These are phyloP conservation scores for Idris sp. DNA, from an alignment of 1,140 invertebrate species.

Conservation along the genomic window DNA sequence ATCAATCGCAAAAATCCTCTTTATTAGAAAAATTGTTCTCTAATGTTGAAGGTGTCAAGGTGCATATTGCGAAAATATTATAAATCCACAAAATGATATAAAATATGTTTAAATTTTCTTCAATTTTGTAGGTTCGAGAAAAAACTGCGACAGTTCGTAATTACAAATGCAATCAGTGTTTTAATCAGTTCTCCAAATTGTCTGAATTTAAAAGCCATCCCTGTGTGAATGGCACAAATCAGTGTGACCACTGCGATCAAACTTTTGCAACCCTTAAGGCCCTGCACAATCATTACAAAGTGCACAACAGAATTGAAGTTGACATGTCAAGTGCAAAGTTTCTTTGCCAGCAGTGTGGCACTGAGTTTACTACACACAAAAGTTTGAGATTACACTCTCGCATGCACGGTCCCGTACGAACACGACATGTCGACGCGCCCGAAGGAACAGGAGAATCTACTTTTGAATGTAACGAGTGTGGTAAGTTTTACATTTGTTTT, in stretches of 20 bases:
- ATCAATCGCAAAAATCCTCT: constrained; percentile 65
- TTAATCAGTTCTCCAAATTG: constrained; percentile 71
- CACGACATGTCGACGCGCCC: constrained; percentile 79
- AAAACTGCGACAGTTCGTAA: constrained; percentile 64
- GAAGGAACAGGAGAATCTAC: constrained; percentile 72
- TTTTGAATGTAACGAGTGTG: constrained; percentile 74
- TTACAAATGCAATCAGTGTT: constrained; percentile 74
- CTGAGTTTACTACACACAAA: constrained; percentile 83
- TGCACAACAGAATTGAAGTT: constrained; percentile 67
- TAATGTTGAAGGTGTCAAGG: constrained; percentile 74
- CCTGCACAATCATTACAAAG: constrained; percentile 70
- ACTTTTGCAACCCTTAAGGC: constrained; percentile 73
- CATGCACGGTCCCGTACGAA: constrained; percentile 84
- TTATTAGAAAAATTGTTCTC: constrained; percentile 78
- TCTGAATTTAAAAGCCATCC: constrained; percentile 72
- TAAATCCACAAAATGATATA: too few relatives aligned
- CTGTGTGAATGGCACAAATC: constrained; percentile 71
- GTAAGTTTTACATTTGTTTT: constrained; percentile 52
- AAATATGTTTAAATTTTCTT: too few relatives aligned
- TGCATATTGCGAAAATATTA: constrained; percentile 3
- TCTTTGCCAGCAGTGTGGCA: constrained; percentile 82
- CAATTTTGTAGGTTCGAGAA: constrained; percentile 66
- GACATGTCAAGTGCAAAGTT: constrained; percentile 68
- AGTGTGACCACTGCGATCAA: constrained; percentile 73
- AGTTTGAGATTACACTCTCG: constrained; percentile 83